Percentiles rank a stretch among this genome's conserved stretches.
Evolutionary conservation across 2,888 invertebrate species (phyloP).

Genomic region (Scaptomyza caliginosa): DNA sequence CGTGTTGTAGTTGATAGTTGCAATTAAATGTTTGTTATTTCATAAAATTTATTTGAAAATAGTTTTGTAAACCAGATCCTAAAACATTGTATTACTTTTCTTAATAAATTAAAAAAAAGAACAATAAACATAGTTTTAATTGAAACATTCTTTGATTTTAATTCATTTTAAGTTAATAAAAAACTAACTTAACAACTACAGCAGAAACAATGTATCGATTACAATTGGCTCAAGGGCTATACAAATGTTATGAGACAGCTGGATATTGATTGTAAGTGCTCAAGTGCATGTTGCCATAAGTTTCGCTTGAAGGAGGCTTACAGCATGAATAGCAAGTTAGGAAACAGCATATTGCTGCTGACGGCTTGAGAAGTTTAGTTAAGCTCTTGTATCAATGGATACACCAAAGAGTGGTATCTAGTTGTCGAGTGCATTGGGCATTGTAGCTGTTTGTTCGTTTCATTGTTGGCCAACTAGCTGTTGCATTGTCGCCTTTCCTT

Average conservation of each 20-base stretch:
- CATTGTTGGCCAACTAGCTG: constrained; percentile 25
- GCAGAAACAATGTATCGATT: too few species aligned
- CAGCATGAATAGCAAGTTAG: not conserved
- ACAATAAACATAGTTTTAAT: too few species aligned
- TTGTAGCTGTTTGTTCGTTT: not conserved
- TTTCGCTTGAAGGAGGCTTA: not conserved
- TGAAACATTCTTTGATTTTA: too few species aligned
- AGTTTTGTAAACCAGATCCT: too few species aligned
- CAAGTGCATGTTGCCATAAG: not conserved
- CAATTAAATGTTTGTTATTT: too few species aligned
- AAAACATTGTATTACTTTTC: too few species aligned
- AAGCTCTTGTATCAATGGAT: not conserved
- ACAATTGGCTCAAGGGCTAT: not conserved
- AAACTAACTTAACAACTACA: too few species aligned
- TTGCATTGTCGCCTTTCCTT: constrained; percentile 3
- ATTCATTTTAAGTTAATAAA: too few species aligned
- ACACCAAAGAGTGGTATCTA: not conserved
- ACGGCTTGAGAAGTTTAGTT: not conserved
- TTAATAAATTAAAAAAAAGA: too few species aligned
- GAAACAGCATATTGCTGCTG: too few species aligned
- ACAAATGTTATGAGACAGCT: not conserved
- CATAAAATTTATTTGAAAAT: too few species aligned
- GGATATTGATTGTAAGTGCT: not conserved
- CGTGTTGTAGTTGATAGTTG: too few species aligned
- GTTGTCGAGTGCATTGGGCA: not conserved